These are phyloP conservation scores for Danio rerio DNA, from an alignment of 2,113 vertebrate species.

Conservation along the genomic window GRCz12tu NC_133188.1:12566501-12567000, in stretches of 20 bases:
- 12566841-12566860: no score
- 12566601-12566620: slow-evolving; percentile 32
- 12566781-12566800: slow-evolving; percentile 14
- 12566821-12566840: no score
- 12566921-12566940: no score
- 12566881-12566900: no score
- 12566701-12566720: slow-evolving; percentile 20
- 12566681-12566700: slow-evolving; percentile 2
- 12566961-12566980: no score
- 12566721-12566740: background rate
- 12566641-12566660: background rate
- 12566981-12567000: no score
- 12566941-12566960: no score
- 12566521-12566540: background rate
- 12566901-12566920: no score
- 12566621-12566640: background rate
- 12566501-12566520: background rate
- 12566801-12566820: background rate
- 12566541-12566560: slow-evolving; percentile 22
- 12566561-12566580: background rate
- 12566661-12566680: background rate
- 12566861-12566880: no score
- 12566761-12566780: background rate
- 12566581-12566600: background rate
- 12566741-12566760: background rate